Conservation (phyloP, 2,113 vertebrate genomes). For the Hippocampus zosterae region DNA sequence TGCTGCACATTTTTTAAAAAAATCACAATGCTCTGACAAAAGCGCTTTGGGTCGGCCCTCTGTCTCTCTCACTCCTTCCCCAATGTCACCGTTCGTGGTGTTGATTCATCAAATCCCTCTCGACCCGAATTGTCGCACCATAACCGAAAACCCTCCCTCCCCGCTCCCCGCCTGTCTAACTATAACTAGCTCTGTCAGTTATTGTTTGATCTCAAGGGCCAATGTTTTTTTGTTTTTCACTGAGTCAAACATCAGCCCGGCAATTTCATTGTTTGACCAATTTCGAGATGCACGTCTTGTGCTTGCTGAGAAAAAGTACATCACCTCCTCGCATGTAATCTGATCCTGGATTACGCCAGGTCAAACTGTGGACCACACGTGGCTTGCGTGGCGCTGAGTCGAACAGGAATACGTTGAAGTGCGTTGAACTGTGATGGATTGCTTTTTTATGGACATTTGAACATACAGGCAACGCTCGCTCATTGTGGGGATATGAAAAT, state of each 20-base stretch:
- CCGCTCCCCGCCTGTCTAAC: constrained; percentile 1
- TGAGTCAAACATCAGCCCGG: constrained; percentile 21
- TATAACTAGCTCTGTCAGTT: constrained; percentile 39
- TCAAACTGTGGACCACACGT: neutral
- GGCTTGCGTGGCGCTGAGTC: neutral
- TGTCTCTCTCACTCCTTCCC: constrained; percentile 8
- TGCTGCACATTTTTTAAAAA: constrained; percentile 42
- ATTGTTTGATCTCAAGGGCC: constrained; percentile 19
- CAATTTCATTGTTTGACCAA: constrained; percentile 1
- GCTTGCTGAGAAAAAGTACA: neutral
- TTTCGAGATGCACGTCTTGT: constrained; percentile 9
- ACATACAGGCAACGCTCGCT: neutral
- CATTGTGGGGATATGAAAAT: neutral
- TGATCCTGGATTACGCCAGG: neutral
- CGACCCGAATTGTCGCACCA: constrained; percentile 26
- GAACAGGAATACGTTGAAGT: neutral
- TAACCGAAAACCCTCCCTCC: constrained; percentile 4
- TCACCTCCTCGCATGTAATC: neutral
- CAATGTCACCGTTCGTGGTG: constrained; percentile 36
- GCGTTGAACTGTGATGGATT: neutral
- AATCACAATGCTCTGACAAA: constrained; percentile 61
- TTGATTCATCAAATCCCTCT: constrained; percentile 43
- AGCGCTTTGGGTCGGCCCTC: constrained; percentile 52
- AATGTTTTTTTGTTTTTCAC: constrained; percentile 9
- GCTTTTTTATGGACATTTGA: neutral